A percentile compares a stretch with the other conserved stretches of the same genome.
Evolutionary conservation across 2,888 invertebrate genomes (phyloP).

Genomic region (Andrena marginata): DNA sequence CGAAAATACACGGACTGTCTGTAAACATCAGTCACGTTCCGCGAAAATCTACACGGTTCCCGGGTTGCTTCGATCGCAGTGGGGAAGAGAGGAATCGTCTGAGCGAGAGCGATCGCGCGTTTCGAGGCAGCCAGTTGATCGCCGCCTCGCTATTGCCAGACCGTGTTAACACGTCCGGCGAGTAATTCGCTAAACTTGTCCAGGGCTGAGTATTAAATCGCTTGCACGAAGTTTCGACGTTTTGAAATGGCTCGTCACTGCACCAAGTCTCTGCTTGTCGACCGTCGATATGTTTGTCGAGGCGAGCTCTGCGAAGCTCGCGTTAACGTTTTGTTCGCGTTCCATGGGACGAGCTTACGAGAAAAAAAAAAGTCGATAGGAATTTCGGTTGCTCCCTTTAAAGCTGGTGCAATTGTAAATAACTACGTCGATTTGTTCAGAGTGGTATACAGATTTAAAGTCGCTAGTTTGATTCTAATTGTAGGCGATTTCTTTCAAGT

Average conservation of each 20-base stretch:
- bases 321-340: not conserved
- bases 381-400: not conserved
- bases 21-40: constrained; percentile 35
- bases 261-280: constrained; percentile 36
- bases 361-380: not conserved
- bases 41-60: constrained; percentile 49
- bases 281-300: constrained; percentile 30
- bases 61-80: constrained; percentile 2
- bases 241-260: constrained; percentile 61
- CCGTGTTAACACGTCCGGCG: constrained; percentile 49
- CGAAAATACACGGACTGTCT: constrained; percentile 35
- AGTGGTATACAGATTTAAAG: no score
- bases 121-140: constrained; percentile 10
- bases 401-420: not conserved
- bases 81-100: not conserved
- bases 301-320: not conserved
- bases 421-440: no score
- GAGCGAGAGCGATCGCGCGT: constrained; percentile 2
- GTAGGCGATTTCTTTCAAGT: no score
- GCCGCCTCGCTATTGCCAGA: constrained; percentile 15
- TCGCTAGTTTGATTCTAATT: no score
- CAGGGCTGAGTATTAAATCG: constrained; percentile 61
- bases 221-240: constrained; percentile 57
- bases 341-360: not conserved
- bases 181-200: constrained; percentile 58